Base-by-base conservation (phyloP, 2,797 vertebrate genomes). In the Sebastolobus altivelis region DNA sequence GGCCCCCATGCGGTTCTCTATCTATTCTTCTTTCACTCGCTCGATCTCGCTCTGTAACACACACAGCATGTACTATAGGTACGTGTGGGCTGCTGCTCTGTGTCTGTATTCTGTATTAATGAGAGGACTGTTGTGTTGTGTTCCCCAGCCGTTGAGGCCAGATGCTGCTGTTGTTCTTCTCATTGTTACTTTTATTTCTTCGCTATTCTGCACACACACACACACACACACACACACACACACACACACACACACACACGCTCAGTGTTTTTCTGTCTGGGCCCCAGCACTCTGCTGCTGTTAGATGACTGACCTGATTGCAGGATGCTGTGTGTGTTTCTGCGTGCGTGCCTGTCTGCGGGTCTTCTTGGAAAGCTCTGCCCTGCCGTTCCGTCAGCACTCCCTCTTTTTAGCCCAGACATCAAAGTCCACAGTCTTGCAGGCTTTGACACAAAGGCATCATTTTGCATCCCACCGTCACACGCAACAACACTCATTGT, bases 281-380 rank as follows among this genome's bases (percentile, higher is more conserved):
- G 89, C 66, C 52, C 58, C 78, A 74, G 46, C 75, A 67, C 75
- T 70, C 77, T 81, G 69, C 90, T 75, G 79, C 90, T 75, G 79
- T 87, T 87, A 87, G 86, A 92, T 85, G 89, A 75, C 88, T 93
- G 93, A 91, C 89, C 91, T 90, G 89, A 93, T 92, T 93, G 90
- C 86, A 79, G 89, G 77, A 87, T 85, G 80, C 83, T 81, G 70
- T 79, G 80, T 76, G 79, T 76, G 78, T 81, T 80, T 84, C 65
- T 65, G 54, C 8, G 6, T 52, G 80, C 49, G 4, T 60, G 82
- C 38, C 16, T 52, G 49, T 52, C 49, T 52, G 49, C 20, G 49
- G 13, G 65, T 75, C 73, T 81, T 49, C 76, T 83, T 59, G 56
- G 67, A 77, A 84, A 80, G 69, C 85, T 80, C 49, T 74, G 76